phyloP scores from a whole-genome alignment of 92 coral and sea anemone genomes.

The Epizoanthus fatuus region DNA sequence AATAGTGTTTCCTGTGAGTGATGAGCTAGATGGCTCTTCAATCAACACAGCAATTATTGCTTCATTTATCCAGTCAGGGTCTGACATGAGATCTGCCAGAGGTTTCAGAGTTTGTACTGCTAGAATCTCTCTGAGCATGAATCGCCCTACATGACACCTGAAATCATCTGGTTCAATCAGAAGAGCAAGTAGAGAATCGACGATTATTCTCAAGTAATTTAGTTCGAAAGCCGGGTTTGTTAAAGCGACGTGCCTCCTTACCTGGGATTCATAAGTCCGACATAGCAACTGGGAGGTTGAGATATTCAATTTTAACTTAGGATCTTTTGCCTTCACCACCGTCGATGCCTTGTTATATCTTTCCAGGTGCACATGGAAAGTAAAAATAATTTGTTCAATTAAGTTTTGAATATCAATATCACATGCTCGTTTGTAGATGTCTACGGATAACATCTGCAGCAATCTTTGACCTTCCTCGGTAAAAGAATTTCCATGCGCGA shows the following conservation, averaged over 20 bases:
- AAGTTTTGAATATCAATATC: conserved; percentile 78
- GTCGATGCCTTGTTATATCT: conserved; percentile 73
- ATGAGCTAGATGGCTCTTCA: not conserved
- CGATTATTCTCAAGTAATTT: conserved; percentile 84
- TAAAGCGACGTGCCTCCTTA: conserved; percentile 66
- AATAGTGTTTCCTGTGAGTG: not conserved
- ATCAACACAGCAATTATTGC: conserved; percentile 80
- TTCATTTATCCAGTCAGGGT: conserved; percentile 89
- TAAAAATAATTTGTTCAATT: conserved; percentile 78
- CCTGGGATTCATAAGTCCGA: conserved; percentile 83
- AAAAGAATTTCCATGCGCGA: conserved; percentile 85
- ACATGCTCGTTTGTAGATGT: conserved; percentile 78
- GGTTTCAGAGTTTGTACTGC: conserved; percentile 79
- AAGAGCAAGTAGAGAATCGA: conserved; percentile 80
- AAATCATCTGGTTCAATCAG: conserved; percentile 73
- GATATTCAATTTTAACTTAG: conserved; percentile 68
- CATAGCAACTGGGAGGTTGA: conserved; percentile 68
- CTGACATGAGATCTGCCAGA: conserved; percentile 69
- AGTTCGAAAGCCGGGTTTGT: conserved; percentile 70
- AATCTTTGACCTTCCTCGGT: conserved; percentile 75
- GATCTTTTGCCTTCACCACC: conserved; percentile 77
- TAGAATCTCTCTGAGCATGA: conserved; percentile 92
- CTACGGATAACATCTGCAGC: conserved; percentile 74
- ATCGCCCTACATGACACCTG: conserved; percentile 89
- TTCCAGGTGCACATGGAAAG: conserved; percentile 88